phyloP scores from a whole-genome alignment of 2,888 invertebrate genomes.

The Notodonta dromedarius region DNA sequence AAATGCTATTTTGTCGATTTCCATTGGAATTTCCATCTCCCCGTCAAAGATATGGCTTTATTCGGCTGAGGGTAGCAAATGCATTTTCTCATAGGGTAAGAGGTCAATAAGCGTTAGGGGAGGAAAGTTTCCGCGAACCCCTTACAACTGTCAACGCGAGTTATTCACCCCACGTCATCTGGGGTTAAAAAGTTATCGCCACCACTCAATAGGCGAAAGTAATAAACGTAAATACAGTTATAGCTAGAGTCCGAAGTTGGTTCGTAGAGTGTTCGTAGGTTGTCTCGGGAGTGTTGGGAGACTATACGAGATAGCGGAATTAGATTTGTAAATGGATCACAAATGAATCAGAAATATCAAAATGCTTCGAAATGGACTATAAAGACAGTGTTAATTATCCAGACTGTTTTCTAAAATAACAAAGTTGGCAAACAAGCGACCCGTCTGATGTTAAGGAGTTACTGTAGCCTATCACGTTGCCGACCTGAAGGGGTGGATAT shows the following conservation, averaged over 20 bases:
- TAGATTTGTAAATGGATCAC: background rate
- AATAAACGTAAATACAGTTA: slow-evolving; percentile 63
- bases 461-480: too few species aligned
- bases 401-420: too few species aligned
- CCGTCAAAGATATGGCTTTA: slow-evolving; percentile 55
- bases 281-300: slow-evolving; percentile 24
- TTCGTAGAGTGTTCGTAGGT: slow-evolving; percentile 24
- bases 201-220: slow-evolving; percentile 64
- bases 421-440: too few species aligned
- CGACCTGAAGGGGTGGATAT: too few species aligned
- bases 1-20: slow-evolving; percentile 58
- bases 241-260: slow-evolving; percentile 49
- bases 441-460: too few species aligned
- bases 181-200: slow-evolving; percentile 76
- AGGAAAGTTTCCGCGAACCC: slow-evolving; percentile 60
- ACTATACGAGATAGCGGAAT: slow-evolving; percentile 8
- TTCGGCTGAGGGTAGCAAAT: slow-evolving; percentile 52
- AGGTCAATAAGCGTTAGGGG: slow-evolving; percentile 73
- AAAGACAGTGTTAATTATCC: too few species aligned
- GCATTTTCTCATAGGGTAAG: slow-evolving; percentile 66
- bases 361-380: too few species aligned
- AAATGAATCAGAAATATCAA: too few species aligned
- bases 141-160: slow-evolving; percentile 73
- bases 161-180: slow-evolving; percentile 75
- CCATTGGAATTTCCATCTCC: slow-evolving; percentile 57